Percentiles rank a stretch among this genome's conserved stretches.
phyloP scores from a whole-genome alignment of 1,140 invertebrate genomes.

The Acromyrmex echinatior region DNA sequence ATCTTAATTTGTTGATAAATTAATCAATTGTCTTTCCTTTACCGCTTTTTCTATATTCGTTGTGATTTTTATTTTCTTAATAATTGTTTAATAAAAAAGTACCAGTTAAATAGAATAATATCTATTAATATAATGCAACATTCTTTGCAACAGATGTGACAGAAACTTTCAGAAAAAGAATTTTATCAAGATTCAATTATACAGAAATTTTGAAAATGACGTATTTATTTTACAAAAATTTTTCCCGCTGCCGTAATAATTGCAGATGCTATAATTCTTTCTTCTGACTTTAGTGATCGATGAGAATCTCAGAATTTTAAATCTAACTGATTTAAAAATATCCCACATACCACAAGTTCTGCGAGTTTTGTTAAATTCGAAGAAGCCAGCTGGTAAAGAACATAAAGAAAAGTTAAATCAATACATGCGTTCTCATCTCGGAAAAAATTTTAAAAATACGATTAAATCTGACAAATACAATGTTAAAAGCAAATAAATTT shows the following conservation, averaged over 20 bases:
- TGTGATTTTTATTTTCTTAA: neutral
- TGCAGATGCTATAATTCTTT: constrained; percentile 32
- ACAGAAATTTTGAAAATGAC: neutral
- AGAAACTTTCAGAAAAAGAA: neutral
- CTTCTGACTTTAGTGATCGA: neutral
- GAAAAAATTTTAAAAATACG: neutral
- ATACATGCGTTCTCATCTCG: neutral
- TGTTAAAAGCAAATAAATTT: neutral
- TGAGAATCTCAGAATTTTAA: constrained; percentile 12
- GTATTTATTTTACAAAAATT: neutral
- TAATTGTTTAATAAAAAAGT: neutral
- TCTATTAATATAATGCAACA: neutral
- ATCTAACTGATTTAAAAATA: constrained; percentile 76
- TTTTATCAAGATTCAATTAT: neutral
- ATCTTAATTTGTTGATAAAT: neutral
- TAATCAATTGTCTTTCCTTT: neutral
- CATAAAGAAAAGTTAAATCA: neutral
- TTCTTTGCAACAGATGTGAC: neutral
- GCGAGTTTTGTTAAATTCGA: constrained; percentile 45
- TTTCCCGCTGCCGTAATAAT: constrained; percentile 21
- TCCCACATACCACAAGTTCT: constrained; percentile 68
- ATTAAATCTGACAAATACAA: neutral
- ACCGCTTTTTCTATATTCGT: neutral
- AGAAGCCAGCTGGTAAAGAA: constrained; percentile 6
- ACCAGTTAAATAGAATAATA: neutral